These are phyloP conservation scores for Drosophila aff. DNA, from an alignment of 1,140 invertebrate species.

Conservation along the genomic window DNA sequence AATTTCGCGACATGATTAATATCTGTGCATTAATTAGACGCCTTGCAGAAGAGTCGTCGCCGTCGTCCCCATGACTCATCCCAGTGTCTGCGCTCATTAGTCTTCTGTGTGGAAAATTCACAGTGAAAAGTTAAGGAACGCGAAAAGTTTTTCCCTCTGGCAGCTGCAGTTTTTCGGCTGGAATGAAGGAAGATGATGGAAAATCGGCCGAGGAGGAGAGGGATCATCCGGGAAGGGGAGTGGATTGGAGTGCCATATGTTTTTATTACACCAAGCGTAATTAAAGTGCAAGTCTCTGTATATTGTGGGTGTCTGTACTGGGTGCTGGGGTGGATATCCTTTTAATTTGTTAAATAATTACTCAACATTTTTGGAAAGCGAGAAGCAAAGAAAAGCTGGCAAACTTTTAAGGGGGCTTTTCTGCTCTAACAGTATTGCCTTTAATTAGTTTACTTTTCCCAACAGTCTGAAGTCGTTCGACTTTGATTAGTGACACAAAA, in stretches of 20 bases:
- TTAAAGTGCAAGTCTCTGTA: slow-evolving; percentile 19
- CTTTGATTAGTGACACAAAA: slow-evolving; percentile 2
- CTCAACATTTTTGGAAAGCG: background rate
- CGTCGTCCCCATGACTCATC: background rate
- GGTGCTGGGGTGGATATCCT: slow-evolving; percentile 3
- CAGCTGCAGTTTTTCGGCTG: slow-evolving; percentile 37
- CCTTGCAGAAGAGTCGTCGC: slow-evolving; percentile 20
- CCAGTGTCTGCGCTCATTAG: slow-evolving; percentile 51
- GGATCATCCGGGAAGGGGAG: background rate
- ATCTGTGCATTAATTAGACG: slow-evolving; percentile 69
- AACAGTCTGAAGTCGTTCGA: background rate
- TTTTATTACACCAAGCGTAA: slow-evolving; percentile 24
- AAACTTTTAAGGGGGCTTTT: slow-evolving; percentile 4
- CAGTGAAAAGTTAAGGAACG: slow-evolving; percentile 42
- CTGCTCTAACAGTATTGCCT: background rate
- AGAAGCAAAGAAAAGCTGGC: background rate
- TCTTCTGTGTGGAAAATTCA: slow-evolving; percentile 28
- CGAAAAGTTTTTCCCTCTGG: slow-evolving; percentile 35
- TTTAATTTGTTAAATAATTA: slow-evolving; percentile 39
- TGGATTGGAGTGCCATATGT: slow-evolving; percentile 21
- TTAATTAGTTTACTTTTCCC: slow-evolving; percentile 21
- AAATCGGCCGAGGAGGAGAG: background rate
- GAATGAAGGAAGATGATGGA: slow-evolving; percentile 5
- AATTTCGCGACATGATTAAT: slow-evolving; percentile 69
- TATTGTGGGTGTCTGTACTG: background rate